These are phyloP conservation scores for Hermaeophaga mercurialis DNA, from an alignment of 2,888 invertebrate species.

Conservation along the genomic window DNA sequence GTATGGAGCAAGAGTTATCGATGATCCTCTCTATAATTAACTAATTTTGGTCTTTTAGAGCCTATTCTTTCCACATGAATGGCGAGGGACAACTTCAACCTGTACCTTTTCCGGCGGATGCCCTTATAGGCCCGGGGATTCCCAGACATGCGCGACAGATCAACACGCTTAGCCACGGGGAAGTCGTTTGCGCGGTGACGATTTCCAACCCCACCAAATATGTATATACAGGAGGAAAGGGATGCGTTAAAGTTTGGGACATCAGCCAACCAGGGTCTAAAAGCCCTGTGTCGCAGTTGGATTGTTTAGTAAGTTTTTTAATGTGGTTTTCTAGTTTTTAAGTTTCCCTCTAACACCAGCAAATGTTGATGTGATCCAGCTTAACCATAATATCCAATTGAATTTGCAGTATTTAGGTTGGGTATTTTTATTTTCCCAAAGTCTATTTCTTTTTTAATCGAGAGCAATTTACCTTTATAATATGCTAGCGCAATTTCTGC, in stretches of 20 bases:
- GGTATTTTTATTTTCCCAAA: too few species aligned
- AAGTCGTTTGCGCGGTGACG: conserved; percentile 96
- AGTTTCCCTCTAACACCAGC: too few species aligned
- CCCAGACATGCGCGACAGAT: conserved; percentile 92
- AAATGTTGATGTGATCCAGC: too few species aligned
- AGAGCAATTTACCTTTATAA: too few species aligned
- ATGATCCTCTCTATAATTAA: too few species aligned
- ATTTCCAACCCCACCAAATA: conserved; percentile 92
- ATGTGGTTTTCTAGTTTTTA: neutral
- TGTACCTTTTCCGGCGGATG: conserved; percentile 93
- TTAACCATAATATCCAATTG: too few species aligned
- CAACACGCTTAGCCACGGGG: conserved; percentile 91
- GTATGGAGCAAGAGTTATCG: too few species aligned
- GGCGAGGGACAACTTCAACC: conserved; percentile 89
- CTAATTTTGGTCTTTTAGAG: conserved; percentile 72
- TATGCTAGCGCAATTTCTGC: too few species aligned
- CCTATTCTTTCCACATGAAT: conserved; percentile 93
- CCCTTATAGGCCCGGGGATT: conserved; percentile 90
- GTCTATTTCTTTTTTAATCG: too few species aligned
- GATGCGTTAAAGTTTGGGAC: conserved; percentile 98
- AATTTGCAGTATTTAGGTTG: too few species aligned
- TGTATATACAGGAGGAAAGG: conserved; percentile 95
- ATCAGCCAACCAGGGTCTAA: conserved; percentile 87
- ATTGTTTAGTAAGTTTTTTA: conserved; percentile 76
- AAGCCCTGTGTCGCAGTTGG: conserved; percentile 87